These are phyloP conservation scores for Lepus townsendii DNA, from an alignment of 2,797 vertebrate species.

Conservation along the genomic window DNA sequence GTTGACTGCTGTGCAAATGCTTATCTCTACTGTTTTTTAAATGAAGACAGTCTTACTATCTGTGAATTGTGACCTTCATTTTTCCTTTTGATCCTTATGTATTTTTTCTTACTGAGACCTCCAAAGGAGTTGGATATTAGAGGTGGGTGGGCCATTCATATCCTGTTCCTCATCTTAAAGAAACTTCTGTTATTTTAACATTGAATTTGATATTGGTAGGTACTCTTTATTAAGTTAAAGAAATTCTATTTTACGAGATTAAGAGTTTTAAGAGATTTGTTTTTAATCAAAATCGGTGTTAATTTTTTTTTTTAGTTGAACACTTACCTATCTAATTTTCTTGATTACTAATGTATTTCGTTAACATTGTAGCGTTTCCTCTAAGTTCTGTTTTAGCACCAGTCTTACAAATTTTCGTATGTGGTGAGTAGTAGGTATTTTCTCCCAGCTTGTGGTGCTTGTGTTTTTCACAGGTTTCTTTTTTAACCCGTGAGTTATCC, in stretches of 20 bases:
- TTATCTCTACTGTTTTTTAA: neutral
- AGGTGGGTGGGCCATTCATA: neutral
- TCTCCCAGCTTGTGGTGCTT: neutral
- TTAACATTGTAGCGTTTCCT: neutral
- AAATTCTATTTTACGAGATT: neutral
- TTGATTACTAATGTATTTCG: neutral
- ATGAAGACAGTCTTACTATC: neutral
- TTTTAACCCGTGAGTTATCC: slow-evolving; percentile 34
- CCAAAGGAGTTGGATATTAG: neutral
- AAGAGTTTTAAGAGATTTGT: neutral
- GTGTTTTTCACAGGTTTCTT: slow-evolving; percentile 19
- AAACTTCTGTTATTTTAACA: slow-evolving; percentile 5
- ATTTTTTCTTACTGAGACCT: slow-evolving; percentile 2
- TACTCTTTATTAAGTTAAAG: neutral
- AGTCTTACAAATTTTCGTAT: neutral
- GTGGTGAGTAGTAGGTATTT: neutral
- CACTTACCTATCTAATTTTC: neutral
- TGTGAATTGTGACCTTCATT: slow-evolving; percentile 13
- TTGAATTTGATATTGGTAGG: neutral
- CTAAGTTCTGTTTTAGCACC: neutral
- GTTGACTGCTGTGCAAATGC: no score
- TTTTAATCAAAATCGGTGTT: neutral
- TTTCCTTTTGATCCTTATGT: neutral
- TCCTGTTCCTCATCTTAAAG: neutral
- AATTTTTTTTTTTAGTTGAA: neutral